phyloP scores from a whole-genome alignment of 2,113 vertebrate genomes.

The Tyrannus savana region DNA sequence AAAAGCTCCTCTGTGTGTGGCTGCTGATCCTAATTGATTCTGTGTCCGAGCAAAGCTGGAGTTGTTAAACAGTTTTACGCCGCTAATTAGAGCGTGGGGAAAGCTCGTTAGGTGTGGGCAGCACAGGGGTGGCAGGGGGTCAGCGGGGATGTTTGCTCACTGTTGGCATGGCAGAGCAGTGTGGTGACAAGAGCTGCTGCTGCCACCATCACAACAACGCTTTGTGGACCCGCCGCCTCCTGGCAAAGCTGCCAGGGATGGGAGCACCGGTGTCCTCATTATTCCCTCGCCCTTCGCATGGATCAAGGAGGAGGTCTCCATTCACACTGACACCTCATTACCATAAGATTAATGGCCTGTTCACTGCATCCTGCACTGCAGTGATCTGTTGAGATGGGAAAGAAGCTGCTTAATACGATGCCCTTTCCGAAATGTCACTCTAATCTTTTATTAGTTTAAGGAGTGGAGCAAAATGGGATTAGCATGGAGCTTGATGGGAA shows the following conservation, averaged over 20 bases:
- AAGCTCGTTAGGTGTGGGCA: not conserved
- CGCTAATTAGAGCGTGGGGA: slow-evolving; percentile 37
- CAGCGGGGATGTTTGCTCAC: not conserved
- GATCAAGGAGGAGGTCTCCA: slow-evolving; percentile 41
- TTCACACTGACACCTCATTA: slow-evolving; percentile 78
- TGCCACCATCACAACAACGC: not conserved
- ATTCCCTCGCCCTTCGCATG: slow-evolving; percentile 24
- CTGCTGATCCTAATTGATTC: slow-evolving; percentile 57
- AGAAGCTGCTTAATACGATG: slow-evolving; percentile 79
- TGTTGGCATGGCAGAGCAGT: not conserved
- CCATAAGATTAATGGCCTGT: slow-evolving; percentile 78
- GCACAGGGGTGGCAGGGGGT: not conserved
- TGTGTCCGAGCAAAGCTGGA: slow-evolving; percentile 19
- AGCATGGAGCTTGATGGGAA: slow-evolving; percentile 69
- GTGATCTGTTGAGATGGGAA: slow-evolving; percentile 55
- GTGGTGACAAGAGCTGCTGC: slow-evolving; percentile 10
- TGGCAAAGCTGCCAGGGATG: not conserved
- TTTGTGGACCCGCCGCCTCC: not conserved
- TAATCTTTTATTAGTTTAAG: slow-evolving; percentile 91
- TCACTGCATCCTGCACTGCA: slow-evolving; percentile 44
- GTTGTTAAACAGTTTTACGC: slow-evolving; percentile 33
- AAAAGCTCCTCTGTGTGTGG: slow-evolving; percentile 24
- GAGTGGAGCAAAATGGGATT: slow-evolving; percentile 72
- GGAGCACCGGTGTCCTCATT: not conserved
- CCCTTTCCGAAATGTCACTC: slow-evolving; percentile 91